Percentiles rank a stretch among this genome's conserved stretches.
Conservation (phyloP, 2,113 vertebrate genomes). For the Pollimyrus isidori region DNA sequence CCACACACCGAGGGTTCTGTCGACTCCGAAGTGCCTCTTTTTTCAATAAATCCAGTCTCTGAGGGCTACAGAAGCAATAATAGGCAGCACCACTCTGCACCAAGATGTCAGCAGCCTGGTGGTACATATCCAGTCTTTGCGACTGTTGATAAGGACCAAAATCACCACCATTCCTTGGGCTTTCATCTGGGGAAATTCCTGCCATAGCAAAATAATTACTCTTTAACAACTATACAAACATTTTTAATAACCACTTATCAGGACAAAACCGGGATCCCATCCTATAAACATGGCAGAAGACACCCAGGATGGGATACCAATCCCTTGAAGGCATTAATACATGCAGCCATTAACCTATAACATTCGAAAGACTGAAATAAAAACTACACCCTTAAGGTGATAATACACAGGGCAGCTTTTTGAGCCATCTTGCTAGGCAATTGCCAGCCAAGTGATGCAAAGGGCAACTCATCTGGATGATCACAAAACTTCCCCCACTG, state of each 20-base stretch:
- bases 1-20: conserved; percentile 73
- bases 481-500: neutral
- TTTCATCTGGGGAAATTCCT: conserved; percentile 88
- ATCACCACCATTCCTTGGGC: conserved; percentile 67
- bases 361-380: neutral
- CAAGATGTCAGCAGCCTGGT: conserved; percentile 47
- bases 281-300: neutral
- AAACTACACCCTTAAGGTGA: neutral
- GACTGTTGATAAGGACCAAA: conserved; percentile 82
- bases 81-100: conserved; percentile 70
- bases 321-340: neutral
- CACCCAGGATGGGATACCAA: neutral
- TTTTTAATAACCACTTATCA: neutral
- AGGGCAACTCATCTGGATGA: neutral
- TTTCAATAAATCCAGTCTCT: conserved; percentile 79
- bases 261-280: neutral
- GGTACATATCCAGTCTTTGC: conserved; percentile 68
- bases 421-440: neutral
- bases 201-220: neutral
- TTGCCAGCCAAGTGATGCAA: neutral
- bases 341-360: neutral
- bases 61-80: conserved; percentile 79
- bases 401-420: neutral
- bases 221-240: neutral
- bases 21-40: conserved; percentile 71